phyloP scores from a whole-genome alignment of 2,797 vertebrate species.

The Heterohyrax brucei region DNA sequence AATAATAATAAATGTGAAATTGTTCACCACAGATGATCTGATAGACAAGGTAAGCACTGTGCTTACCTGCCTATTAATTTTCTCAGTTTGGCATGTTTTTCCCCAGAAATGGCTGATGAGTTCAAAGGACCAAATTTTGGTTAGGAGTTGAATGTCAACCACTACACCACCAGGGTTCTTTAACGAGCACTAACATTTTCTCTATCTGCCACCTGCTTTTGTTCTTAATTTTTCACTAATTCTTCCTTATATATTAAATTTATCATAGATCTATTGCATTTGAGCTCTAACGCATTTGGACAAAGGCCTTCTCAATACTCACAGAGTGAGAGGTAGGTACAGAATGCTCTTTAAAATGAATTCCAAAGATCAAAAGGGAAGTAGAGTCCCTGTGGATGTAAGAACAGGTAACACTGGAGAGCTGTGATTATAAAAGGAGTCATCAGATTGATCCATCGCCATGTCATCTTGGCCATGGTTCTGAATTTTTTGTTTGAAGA shows the following conservation, averaged over 20 bases:
- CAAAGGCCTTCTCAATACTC: constrained; percentile 66
- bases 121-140: neutral
- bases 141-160: neutral
- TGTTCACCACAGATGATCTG: too few relatives aligned
- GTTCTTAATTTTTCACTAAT: constrained; percentile 55
- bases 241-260: constrained; percentile 70
- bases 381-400: constrained; percentile 52
- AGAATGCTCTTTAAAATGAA: constrained; percentile 69
- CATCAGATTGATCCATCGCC: constrained; percentile 51
- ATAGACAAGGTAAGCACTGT: too few relatives aligned
- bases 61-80: too few relatives aligned
- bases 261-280: constrained; percentile 28
- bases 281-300: constrained; percentile 64
- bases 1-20: too few relatives aligned
- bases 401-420: constrained; percentile 70
- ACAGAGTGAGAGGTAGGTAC: constrained; percentile 57
- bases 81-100: too few relatives aligned
- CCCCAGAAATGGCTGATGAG: neutral
- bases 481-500: constrained; percentile 80
- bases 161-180: neutral
- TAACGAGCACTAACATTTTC: neutral
- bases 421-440: constrained; percentile 56
- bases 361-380: constrained; percentile 75
- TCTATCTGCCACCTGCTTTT: constrained; percentile 14
- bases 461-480: constrained; percentile 70